Evolutionary conservation across 1,140 invertebrate species (phyloP).

Genomic region (Pteromalus puparum): DNA sequence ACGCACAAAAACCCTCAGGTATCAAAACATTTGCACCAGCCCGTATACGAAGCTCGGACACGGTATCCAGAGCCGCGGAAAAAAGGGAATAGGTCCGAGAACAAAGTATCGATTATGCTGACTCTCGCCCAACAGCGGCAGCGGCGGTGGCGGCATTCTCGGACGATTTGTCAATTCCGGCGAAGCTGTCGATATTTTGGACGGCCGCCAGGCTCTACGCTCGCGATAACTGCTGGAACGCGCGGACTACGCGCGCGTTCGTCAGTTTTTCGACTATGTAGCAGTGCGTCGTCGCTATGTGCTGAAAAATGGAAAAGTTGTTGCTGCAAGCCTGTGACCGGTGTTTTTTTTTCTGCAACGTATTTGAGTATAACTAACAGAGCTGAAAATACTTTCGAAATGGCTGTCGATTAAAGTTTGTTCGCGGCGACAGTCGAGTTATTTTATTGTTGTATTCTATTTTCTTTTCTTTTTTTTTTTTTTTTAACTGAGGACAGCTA

Average conservation of each 20-base stretch:
- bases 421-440: background rate
- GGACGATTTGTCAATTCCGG: conserved; percentile 50
- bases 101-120: conserved; percentile 21
- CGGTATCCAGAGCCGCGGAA: background rate
- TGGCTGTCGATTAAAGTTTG: background rate
- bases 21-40: background rate
- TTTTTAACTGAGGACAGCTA: background rate
- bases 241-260: background rate
- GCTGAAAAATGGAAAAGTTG: background rate
- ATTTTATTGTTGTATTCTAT: no score
- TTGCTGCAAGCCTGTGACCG: background rate
- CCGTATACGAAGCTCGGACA: background rate
- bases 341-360: background rate
- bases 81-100: conserved; percentile 11
- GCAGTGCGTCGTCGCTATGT: no score
- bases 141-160: conserved; percentile 9
- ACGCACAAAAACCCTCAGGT: background rate
- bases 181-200: conserved; percentile 50
- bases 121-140: conserved; percentile 1
- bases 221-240: background rate
- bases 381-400: background rate
- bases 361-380: background rate
- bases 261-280: background rate
- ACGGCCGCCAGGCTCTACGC: conserved; percentile 28
- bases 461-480: background rate